A percentile compares a stretch with the other conserved stretches of the same genome.
phyloP scores from a whole-genome alignment of 2,888 invertebrate species.

The Oscheius sp. region DNA sequence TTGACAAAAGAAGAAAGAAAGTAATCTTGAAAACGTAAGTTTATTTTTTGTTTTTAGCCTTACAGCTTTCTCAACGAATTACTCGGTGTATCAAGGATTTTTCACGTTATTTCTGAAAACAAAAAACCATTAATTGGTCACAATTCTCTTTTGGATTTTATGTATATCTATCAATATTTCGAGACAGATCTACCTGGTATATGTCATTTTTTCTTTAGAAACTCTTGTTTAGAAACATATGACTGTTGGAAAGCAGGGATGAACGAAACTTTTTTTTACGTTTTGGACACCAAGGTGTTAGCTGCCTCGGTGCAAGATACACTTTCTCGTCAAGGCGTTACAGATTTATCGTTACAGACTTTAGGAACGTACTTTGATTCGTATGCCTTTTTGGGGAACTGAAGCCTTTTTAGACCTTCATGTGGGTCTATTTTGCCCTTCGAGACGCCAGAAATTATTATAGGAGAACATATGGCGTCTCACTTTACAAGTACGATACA shows the following conservation, averaged over 20 bases:
- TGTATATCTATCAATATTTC: slow-evolving; percentile 39
- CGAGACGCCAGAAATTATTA: slow-evolving; percentile 20
- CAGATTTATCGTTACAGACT: slow-evolving; percentile 36
- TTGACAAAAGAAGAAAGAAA: slow-evolving; percentile 8
- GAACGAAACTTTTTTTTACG: slow-evolving; percentile 12
- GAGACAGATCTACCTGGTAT: slow-evolving; percentile 38
- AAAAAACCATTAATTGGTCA: slow-evolving; percentile 34
- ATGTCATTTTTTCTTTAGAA: neutral
- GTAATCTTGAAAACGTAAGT: neutral
- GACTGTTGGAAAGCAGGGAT: slow-evolving; percentile 34
- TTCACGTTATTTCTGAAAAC: slow-evolving; percentile 6
- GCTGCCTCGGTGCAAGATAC: slow-evolving; percentile 31
- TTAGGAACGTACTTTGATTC: slow-evolving; percentile 37
- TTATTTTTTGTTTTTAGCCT: neutral
- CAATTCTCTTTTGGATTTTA: slow-evolving; percentile 39
- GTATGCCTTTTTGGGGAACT: slow-evolving; percentile 21
- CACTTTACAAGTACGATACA: neutral
- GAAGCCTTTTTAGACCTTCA: slow-evolving; percentile 30
- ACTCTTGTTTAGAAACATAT: slow-evolving; percentile 28
- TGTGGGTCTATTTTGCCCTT: slow-evolving; percentile 39
- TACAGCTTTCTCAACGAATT: slow-evolving; percentile 35
- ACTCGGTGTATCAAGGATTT: slow-evolving; percentile 18
- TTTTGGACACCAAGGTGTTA: slow-evolving; percentile 39
- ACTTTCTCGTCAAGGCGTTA: slow-evolving; percentile 34
- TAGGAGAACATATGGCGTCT: neutral